Conservation (phyloP, 2,888 invertebrate genomes). For the Sisyra terminalis region DNA sequence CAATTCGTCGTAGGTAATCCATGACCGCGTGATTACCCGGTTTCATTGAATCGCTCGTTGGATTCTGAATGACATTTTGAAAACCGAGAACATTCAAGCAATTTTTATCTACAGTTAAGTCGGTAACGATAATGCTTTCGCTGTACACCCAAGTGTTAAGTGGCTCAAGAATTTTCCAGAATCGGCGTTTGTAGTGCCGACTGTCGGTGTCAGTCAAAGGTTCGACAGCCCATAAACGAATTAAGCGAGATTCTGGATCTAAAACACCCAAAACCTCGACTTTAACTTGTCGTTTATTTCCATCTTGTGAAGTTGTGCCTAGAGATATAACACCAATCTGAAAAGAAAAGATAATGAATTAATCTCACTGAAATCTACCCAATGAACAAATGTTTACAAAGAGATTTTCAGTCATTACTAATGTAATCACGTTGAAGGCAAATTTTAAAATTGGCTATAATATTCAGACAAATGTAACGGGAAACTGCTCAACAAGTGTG, state of each 20-base stretch:
- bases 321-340: constrained; percentile 69
- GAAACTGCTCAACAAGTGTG: no score
- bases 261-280: constrained; percentile 76
- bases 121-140: constrained; percentile 60
- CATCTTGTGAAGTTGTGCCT: constrained; percentile 67
- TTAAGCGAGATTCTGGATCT: constrained; percentile 52
- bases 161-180: constrained; percentile 69
- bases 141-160: constrained; percentile 59
- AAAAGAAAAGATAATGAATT: constrained; percentile 4
- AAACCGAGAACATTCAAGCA: constrained; percentile 67
- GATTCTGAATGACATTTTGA: constrained; percentile 48
- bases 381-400: no score
- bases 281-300: constrained; percentile 50
- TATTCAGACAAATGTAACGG: no score
- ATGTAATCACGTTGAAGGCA: no score
- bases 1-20: constrained; percentile 72
- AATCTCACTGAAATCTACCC: no score
- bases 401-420: no score
- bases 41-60: constrained; percentile 28
- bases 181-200: constrained; percentile 63
- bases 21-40: constrained; percentile 40
- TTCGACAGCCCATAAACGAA: constrained; percentile 68
- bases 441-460: no score
- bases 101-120: constrained; percentile 68
- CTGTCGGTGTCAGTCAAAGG: constrained; percentile 62